Percentiles rank a stretch among this genome's conserved stretches.
Evolutionary conservation across 2,113 vertebrate species (phyloP).

Genomic region (Pithys albifrons): DNA sequence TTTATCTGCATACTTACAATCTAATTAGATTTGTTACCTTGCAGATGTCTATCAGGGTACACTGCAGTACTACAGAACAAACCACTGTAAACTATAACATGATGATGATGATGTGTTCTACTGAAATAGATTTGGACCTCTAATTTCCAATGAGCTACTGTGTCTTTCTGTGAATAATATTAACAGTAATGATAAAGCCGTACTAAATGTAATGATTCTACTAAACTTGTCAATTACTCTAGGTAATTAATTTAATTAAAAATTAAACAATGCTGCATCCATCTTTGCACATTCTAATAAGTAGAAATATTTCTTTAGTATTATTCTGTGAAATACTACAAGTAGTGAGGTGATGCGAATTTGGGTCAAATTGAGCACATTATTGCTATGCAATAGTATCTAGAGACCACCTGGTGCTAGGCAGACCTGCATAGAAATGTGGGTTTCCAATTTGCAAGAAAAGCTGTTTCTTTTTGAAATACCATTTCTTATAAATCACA

Average conservation of each 20-base stretch:
- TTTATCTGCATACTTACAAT: neutral
- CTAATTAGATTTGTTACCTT: neutral
- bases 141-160: neutral
- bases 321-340: neutral
- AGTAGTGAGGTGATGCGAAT: neutral
- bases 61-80: neutral
- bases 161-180: neutral
- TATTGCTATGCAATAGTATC: neutral
- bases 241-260: no score
- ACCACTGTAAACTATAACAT: neutral
- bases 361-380: neutral
- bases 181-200: neutral
- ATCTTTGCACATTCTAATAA: neutral
- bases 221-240: neutral
- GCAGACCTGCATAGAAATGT: neutral
- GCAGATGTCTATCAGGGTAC: neutral
- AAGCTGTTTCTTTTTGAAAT: neutral
- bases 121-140: neutral
- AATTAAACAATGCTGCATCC: neutral
- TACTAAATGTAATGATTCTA: neutral
- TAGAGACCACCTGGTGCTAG: neutral
- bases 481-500: neutral
- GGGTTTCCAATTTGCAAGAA: neutral
- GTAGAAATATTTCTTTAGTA: neutral
- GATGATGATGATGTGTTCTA: neutral